Percentiles rank a stretch among this genome's conserved stretches.
phyloP scores from a whole-genome alignment of 2,888 invertebrate species.

The Drosophila emarginata region DNA sequence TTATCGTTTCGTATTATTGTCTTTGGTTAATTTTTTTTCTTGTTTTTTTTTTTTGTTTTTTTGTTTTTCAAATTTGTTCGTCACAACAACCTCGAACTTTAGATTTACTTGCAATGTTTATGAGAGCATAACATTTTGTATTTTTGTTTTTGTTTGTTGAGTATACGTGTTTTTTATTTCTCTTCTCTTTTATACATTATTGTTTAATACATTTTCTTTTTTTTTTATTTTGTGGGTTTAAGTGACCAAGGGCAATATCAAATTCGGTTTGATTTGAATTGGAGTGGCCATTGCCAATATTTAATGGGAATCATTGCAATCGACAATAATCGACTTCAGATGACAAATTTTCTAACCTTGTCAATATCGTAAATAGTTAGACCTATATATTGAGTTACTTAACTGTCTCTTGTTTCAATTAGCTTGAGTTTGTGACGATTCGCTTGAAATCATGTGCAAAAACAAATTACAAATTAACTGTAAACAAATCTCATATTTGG shows the following conservation, averaged over 20 bases:
- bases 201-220: slow-evolving; percentile 28
- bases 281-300: background rate
- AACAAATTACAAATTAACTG: background rate
- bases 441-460: no score
- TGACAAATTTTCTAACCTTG: slow-evolving; percentile 1
- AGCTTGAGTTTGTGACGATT: background rate
- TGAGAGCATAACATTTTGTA: slow-evolving; percentile 74
- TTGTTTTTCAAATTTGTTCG: slow-evolving; percentile 53
- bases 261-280: slow-evolving; percentile 1
- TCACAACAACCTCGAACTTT: slow-evolving; percentile 76
- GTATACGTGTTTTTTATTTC: slow-evolving; percentile 51
- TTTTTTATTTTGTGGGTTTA: slow-evolving; percentile 19
- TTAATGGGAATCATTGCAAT: background rate
- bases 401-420: background rate
- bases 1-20: slow-evolving; percentile 56
- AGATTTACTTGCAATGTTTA: slow-evolving; percentile 77
- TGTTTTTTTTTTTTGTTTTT: slow-evolving; percentile 28
- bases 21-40: slow-evolving; percentile 26
- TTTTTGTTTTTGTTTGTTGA: slow-evolving; percentile 43
- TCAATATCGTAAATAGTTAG: background rate
- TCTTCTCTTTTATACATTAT: background rate
- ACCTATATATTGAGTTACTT: background rate
- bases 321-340: background rate
- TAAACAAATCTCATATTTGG: background rate
- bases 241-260: slow-evolving; percentile 38